Base-by-base conservation (phyloP, 2,113 vertebrate species). In the Microcebus tavaratra region DNA sequence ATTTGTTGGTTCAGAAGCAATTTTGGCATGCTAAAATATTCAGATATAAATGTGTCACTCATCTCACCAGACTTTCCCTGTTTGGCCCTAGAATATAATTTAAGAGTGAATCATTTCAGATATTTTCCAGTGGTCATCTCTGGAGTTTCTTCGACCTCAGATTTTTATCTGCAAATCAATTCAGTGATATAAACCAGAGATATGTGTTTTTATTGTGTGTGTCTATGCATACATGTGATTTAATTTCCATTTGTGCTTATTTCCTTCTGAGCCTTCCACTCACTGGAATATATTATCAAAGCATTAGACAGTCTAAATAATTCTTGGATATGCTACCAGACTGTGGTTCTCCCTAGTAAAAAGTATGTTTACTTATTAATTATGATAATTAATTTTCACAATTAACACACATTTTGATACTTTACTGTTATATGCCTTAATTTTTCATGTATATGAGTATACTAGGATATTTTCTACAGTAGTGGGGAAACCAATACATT, bases 221-320 rank as follows among this genome's bases (percentile, higher is more conserved):
- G 21, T 42, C 9, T 55, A 11, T 39, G 63, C 13, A 15, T 63
- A 27, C 29, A 48, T 42, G 59, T 81, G 31, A 73, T 85, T 91
- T 78, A 61, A 31, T 80, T 95, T 95, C 36, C 21, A 11, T 88
- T 95, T 67, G 94, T 53, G 39, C 31, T 86, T 8, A 50, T 85
- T 97, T 94, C 70, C 14, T 0, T 88, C 59, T 88, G 45, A 92
- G 36, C 20, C 59, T 95, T 95, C 20, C 72, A 25, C 65, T 84
- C 83, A 80, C 34, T 95, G 57, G 79, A 92, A 92, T 76, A 86
- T 91, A 92, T 93, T 91, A 91, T 81, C 53, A 90, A 68, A 75
- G 1, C 50, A 91, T 70, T 57, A 93, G 73, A 89, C 21, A 87
- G 25, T 91, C 50, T 89, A 67, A 89, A 95, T 48, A 93, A 94